A percentile compares a stretch with the other conserved stretches of the same genome.
These are phyloP conservation scores for Ammodytes dubius DNA, from an alignment of 2,113 vertebrate genomes.

Conservation along the genomic window DNA sequence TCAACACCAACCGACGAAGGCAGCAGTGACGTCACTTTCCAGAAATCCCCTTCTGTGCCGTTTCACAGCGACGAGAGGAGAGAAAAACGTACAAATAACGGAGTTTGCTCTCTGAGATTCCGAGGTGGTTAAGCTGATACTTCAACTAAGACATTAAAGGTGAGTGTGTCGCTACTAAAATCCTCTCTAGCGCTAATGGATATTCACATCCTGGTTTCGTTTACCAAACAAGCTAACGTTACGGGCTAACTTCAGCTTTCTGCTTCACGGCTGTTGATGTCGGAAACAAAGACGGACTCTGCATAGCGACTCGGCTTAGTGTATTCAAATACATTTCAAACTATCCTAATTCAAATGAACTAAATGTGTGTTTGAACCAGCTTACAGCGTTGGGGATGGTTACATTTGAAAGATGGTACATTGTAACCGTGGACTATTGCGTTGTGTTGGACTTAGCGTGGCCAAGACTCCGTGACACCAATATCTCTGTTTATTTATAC, in stretches of 20 bases:
- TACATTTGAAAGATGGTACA: slow-evolving; percentile 16
- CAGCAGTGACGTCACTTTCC: slow-evolving; percentile 73
- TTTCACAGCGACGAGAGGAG: not conserved
- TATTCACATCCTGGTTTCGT: slow-evolving; percentile 1
- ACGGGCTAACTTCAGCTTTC: slow-evolving; percentile 39
- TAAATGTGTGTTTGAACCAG: not conserved
- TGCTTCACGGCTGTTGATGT: slow-evolving; percentile 45
- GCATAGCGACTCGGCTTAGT: not conserved
- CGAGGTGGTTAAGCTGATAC: not conserved
- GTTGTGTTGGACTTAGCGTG: too few relatives aligned
- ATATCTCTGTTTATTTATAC: too few relatives aligned
- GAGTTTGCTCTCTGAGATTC: not conserved
- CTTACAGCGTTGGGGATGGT: not conserved
- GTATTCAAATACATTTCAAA: too few relatives aligned
- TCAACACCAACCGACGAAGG: slow-evolving; percentile 66
- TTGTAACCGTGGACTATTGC: not conserved
- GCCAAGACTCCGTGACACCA: too few relatives aligned
- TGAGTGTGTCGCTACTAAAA: slow-evolving; percentile 18
- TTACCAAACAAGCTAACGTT: slow-evolving; percentile 53
- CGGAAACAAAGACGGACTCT: slow-evolving; percentile 64
- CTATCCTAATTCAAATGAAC: not conserved
- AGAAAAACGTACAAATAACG: not conserved
- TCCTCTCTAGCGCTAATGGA: not conserved
- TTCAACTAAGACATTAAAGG: slow-evolving; percentile 32
- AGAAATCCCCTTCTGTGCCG: slow-evolving; percentile 69